Conservation (phyloP, 2,797 vertebrate species). For the Anableps anableps region DNA sequence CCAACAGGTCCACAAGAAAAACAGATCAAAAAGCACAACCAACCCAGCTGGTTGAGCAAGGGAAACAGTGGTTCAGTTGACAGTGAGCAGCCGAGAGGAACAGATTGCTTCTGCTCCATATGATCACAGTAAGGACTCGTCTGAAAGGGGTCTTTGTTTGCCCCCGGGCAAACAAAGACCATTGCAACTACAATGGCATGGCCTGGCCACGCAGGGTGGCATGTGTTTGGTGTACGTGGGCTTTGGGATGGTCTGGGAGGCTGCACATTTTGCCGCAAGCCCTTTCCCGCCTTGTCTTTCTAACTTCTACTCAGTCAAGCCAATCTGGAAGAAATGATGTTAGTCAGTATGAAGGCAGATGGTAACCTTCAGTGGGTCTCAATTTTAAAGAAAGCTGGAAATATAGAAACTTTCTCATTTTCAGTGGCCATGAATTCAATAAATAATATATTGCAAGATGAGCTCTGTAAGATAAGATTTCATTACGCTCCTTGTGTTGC, state of each 20-base stretch:
- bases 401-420: neutral
- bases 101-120: conserved; percentile 79
- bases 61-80: conserved; percentile 72
- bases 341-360: conserved; percentile 37
- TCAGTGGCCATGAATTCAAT: neutral
- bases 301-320: conserved; percentile 47
- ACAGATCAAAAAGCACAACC: conserved; percentile 38
- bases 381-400: neutral
- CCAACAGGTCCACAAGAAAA: conserved; percentile 28
- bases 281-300: conserved; percentile 26
- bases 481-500: conserved; percentile 5
- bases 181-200: conserved; percentile 61
- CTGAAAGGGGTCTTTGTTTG: conserved; percentile 81
- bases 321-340: conserved; percentile 54
- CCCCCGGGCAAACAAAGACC: too few species aligned
- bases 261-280: conserved; percentile 49
- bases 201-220: conserved; percentile 69
- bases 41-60: conserved; percentile 35
- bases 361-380: conserved; percentile 26
- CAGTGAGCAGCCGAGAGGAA: conserved; percentile 75
- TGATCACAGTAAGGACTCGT: conserved; percentile 64
- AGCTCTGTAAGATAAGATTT: conserved; percentile 13
- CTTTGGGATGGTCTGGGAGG: conserved; percentile 55
- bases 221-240: conserved; percentile 66
- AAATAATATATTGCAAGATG: too few species aligned